A percentile compares a stretch with the other conserved stretches of the same genome.
Conservation (phyloP, 2,888 invertebrate species). For the Holacanthella duospinosa region DNA sequence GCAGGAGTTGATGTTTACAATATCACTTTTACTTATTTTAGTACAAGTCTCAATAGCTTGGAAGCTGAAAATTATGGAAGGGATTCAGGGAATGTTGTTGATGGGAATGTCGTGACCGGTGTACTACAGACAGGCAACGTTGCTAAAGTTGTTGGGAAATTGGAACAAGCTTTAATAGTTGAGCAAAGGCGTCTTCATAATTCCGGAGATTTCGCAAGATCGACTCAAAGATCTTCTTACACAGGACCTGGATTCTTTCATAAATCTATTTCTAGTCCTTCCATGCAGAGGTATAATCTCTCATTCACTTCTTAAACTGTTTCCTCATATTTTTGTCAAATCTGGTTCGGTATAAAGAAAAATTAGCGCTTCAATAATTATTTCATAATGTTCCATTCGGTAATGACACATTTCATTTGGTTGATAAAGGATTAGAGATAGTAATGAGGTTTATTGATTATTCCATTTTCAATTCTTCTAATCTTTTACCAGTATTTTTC, state of each 20-base stretch:
- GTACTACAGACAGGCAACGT: conserved; percentile 20
- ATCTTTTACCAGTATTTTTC: too few relatives aligned
- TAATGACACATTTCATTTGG: background rate
- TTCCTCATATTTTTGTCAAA: background rate
- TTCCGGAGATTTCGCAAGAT: conserved; percentile 1
- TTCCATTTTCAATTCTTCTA: too few relatives aligned
- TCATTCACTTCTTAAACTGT: background rate
- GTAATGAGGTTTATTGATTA: too few relatives aligned
- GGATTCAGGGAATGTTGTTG: conserved; percentile 17
- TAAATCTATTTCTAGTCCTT: conserved; percentile 36
- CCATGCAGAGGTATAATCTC: conserved; percentile 18
- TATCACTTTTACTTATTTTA: conserved; percentile 12
- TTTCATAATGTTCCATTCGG: too few relatives aligned
- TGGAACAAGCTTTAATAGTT: conserved; percentile 22
- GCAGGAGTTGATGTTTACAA: background rate
- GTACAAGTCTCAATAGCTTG: conserved; percentile 37
- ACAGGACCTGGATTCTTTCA: conserved; percentile 34
- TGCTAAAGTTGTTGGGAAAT: conserved; percentile 24
- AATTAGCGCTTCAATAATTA: too few relatives aligned
- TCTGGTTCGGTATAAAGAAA: too few relatives aligned
- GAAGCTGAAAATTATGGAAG: conserved; percentile 28
- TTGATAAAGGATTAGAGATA: too few relatives aligned
- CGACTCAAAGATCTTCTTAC: conserved; percentile 15
- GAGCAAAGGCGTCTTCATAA: conserved; percentile 1
- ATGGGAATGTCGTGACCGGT: conserved; percentile 23